A percentile compares a stretch with the other conserved stretches of the same genome.
Conservation (phyloP, 2,888 invertebrate species). For the Caprella mutica region DNA sequence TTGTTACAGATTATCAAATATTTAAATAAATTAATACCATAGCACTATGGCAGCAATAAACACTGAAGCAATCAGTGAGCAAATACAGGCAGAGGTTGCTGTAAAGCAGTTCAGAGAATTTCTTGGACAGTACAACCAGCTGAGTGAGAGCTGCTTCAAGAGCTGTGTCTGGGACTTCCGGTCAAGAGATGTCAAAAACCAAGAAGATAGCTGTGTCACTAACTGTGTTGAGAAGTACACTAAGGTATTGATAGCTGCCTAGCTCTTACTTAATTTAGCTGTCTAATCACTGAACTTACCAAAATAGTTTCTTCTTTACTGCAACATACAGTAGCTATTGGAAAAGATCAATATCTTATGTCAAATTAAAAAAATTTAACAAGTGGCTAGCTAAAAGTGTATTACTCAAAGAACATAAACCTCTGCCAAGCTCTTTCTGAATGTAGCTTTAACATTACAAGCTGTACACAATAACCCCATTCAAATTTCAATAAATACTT, state of each 20-base stretch:
- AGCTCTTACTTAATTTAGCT: not conserved
- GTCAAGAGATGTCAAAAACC: constrained; percentile 43
- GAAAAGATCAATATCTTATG: too few relatives aligned
- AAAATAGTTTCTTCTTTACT: too few relatives aligned
- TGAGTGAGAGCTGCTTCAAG: constrained; percentile 85
- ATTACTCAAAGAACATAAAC: too few relatives aligned
- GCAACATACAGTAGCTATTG: too few relatives aligned
- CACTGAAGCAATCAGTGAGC: constrained; percentile 22
- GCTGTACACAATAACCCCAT: too few relatives aligned
- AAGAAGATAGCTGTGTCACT: constrained; percentile 41
- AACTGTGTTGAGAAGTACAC: constrained; percentile 34
- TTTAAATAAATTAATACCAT: not conserved
- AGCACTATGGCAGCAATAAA: not conserved
- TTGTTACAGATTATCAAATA: not conserved
- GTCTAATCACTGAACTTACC: not conserved
- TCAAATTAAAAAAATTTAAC: too few relatives aligned
- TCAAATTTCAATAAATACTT: too few relatives aligned
- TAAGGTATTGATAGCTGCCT: constrained; percentile 14
- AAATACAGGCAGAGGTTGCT: constrained; percentile 31
- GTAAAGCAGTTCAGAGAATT: constrained; percentile 45
- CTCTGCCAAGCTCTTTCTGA: too few relatives aligned
- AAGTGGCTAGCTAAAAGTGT: too few relatives aligned
- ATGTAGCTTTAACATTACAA: too few relatives aligned
- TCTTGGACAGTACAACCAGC: constrained; percentile 80
- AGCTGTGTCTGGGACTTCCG: constrained; percentile 94